Evolutionary conservation across 2,888 invertebrate genomes (phyloP).

Genomic region (Tiliacea aurago): DNA sequence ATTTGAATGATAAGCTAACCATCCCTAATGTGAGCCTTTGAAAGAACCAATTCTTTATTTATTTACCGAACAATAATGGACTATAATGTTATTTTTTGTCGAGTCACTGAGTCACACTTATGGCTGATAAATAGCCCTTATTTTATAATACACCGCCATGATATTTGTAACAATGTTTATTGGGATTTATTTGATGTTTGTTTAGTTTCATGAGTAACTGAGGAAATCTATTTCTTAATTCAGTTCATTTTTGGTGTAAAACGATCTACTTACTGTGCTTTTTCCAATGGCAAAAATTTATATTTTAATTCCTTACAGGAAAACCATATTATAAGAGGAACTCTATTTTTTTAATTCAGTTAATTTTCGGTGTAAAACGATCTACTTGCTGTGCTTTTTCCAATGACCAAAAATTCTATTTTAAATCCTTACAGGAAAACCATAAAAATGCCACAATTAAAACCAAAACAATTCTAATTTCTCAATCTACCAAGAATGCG

Average conservation of each 20-base stretch:
- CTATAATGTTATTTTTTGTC: constrained; percentile 7
- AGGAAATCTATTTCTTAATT: no score
- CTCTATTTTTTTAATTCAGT: no score
- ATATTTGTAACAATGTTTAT: not conserved
- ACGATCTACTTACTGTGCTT: not conserved
- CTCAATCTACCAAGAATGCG: constrained; percentile 47
- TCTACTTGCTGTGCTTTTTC: not conserved
- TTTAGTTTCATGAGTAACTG: not conserved
- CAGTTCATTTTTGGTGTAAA: not conserved
- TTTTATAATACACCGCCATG: not conserved
- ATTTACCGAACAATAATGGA: constrained; percentile 39
- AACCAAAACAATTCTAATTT: constrained; percentile 40
- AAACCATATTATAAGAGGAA: not conserved
- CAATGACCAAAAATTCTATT: not conserved
- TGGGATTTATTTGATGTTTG: not conserved
- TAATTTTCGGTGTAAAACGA: not conserved
- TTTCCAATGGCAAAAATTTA: not conserved
- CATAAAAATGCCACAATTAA: constrained; percentile 8
- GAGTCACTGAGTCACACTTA: constrained; percentile 15
- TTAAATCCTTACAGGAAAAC: not conserved
- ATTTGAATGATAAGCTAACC: constrained; percentile 53
- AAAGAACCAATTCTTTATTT: constrained; percentile 44
- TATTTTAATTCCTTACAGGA: not conserved
- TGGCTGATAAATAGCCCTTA: constrained; percentile 4
- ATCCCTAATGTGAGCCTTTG: constrained; percentile 27